Conservation (phyloP, 2,113 vertebrate species). For the Lamprotornis superbus region DNA sequence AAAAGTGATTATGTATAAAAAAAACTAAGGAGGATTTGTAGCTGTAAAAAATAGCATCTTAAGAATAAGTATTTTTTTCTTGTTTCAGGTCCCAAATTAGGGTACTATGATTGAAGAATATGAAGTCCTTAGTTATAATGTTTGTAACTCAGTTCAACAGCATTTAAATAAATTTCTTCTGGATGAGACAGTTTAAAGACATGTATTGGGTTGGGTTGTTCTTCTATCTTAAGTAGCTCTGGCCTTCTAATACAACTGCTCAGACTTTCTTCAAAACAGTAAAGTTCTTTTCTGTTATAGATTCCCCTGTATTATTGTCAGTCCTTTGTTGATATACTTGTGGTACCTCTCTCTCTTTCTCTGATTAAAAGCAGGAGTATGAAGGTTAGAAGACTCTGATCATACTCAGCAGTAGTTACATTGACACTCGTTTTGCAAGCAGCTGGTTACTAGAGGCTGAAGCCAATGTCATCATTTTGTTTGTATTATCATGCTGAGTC, state of each 20-base stretch:
- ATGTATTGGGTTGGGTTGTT: neutral
- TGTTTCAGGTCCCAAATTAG: neutral
- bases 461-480: constrained; percentile 11
- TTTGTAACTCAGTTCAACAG: neutral
- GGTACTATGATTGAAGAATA: neutral
- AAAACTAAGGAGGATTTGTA: neutral
- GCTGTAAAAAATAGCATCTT: neutral
- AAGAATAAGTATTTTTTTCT: neutral
- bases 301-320: neutral
- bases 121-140: neutral
- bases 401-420: neutral
- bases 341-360: neutral
- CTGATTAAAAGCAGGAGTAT: neutral
- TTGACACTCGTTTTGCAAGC: neutral
- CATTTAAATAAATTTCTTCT: neutral
- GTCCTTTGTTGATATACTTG: neutral
- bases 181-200: neutral
- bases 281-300: neutral
- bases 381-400: neutral
- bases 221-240: neutral
- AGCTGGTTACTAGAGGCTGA: neutral
- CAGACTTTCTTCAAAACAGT: neutral
- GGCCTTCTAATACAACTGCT: neutral
- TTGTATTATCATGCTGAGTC: constrained; percentile 4
- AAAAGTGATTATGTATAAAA: neutral